Base-by-base conservation (phyloP, 92 coral and sea anemone species). In the Heliopora coerulea region DNA sequence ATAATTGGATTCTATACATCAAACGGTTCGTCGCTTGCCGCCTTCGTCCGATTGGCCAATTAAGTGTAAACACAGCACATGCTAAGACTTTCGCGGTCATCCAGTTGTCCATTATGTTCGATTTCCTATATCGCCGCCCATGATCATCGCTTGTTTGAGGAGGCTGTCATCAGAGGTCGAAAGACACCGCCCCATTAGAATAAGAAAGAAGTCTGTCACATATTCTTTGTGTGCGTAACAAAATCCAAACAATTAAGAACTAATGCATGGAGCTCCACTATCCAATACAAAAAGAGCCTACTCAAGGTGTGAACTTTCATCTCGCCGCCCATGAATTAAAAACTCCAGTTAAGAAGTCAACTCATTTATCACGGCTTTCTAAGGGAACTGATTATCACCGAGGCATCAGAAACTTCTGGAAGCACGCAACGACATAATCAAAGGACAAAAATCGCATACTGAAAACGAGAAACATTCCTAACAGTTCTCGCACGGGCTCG, bases 101-200 rank as follows among this genome's bases (percentile, higher is more conserved):
- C 88, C 91, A 90, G 87, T 86, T 87, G 96, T 90, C 89, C 89
- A 91, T 95, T 90, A 89, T 90, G 86, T 90, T 86, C 91, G 89
- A 83, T 95, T 91, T 90, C 96, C 95, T 91, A 89, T 90, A 90
- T 95, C 99, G 69, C 89, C 91, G 84, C 89, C 90, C 91, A 83
- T 95, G 88, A 87, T 90, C 91, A 95, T 75, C 96, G 82, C 87
- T 87, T 82, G 75, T 80, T 80, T 73, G 86, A 95, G 95, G 88
- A 86, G 77, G 62, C 96, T 90, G 99, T 95, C 96, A 95, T 84
- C 91, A 59, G 81, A 70, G 78, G 52, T 83, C 85, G 87, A 95
- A 93, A 86, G 96, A 87, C 86, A 88, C 99, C 99, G 99, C 99
- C 99, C 87, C 85, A 95, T 95, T 95, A 90, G 84, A 95, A 95